A percentile compares a stretch with the other conserved stretches of the same genome.
phyloP scores from a whole-genome alignment of 2,113 vertebrate species.

The Xerus inauris region DNA sequence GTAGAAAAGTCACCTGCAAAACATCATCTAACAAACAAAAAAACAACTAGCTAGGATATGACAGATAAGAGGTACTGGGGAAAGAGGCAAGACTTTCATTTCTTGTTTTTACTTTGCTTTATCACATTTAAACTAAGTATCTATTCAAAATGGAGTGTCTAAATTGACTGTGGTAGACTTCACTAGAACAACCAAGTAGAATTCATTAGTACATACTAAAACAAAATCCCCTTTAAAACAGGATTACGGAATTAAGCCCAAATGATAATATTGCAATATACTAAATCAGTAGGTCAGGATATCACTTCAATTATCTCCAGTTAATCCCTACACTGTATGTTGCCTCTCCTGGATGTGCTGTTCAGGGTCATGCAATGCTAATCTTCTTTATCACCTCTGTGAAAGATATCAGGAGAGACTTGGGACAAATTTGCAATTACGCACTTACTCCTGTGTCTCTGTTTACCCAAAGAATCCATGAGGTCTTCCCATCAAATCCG shows the following conservation, averaged over 20 bases:
- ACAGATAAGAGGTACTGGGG: background rate
- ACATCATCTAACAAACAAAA: background rate
- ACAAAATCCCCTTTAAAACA: conserved; percentile 2
- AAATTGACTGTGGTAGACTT: background rate
- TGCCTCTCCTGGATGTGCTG: background rate
- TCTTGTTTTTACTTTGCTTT: conserved; percentile 8
- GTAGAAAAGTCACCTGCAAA: background rate
- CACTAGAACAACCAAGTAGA: conserved; percentile 1
- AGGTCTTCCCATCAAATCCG: background rate
- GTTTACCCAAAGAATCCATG: background rate
- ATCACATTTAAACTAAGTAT: background rate
- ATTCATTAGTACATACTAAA: background rate
- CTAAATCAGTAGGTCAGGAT: background rate
- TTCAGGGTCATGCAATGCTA: background rate
- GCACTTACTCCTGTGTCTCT: background rate
- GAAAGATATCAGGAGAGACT: background rate
- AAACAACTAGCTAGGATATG: background rate
- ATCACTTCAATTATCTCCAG: background rate
- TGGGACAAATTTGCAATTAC: background rate
- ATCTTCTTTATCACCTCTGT: background rate
- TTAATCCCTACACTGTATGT: background rate
- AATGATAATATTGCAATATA: background rate
- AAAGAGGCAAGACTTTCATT: background rate
- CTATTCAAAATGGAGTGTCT: background rate
- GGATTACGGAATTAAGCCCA: background rate